phyloP scores from a whole-genome alignment of 2,888 invertebrate species.

The Clivina fossor region DNA sequence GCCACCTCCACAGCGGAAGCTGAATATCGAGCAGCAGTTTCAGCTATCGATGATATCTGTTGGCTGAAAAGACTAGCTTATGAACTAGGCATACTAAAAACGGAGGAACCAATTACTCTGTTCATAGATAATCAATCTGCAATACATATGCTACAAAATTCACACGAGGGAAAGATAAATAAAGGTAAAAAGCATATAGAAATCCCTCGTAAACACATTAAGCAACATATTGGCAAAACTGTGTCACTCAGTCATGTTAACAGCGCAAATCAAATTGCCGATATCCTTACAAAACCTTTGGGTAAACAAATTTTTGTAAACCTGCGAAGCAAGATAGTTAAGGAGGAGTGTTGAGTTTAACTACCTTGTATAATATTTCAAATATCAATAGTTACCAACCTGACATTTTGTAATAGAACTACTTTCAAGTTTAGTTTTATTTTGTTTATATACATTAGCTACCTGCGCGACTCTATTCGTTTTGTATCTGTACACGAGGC shows the following conservation, averaged over 20 bases:
- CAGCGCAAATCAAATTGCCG: constrained; percentile 42
- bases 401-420: too few relatives aligned
- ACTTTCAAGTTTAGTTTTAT: too few relatives aligned
- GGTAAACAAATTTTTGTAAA: constrained; percentile 35
- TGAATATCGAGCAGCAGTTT: constrained; percentile 12
- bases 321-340: constrained; percentile 36
- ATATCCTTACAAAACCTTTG: constrained; percentile 42
- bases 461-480: too few relatives aligned
- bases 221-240: constrained; percentile 42
- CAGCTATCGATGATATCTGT: constrained; percentile 16
- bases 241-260: constrained; percentile 39
- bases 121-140: constrained; percentile 44
- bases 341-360: constrained; percentile 10
- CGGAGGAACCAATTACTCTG: constrained; percentile 16
- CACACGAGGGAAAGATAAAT: constrained; percentile 43
- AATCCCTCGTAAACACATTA: constrained; percentile 43
- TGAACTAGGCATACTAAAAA: constrained; percentile 14
- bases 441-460: too few relatives aligned
- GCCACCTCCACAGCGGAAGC: constrained; percentile 15
- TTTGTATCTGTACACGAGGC: too few relatives aligned
- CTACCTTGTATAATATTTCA: constrained; percentile 2
- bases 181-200: constrained; percentile 46
- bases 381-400: too few relatives aligned
- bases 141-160: constrained; percentile 43
- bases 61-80: constrained; percentile 12